Conservation (phyloP, 2,797 vertebrate species). For the Macropus fuliginosus region DNA sequence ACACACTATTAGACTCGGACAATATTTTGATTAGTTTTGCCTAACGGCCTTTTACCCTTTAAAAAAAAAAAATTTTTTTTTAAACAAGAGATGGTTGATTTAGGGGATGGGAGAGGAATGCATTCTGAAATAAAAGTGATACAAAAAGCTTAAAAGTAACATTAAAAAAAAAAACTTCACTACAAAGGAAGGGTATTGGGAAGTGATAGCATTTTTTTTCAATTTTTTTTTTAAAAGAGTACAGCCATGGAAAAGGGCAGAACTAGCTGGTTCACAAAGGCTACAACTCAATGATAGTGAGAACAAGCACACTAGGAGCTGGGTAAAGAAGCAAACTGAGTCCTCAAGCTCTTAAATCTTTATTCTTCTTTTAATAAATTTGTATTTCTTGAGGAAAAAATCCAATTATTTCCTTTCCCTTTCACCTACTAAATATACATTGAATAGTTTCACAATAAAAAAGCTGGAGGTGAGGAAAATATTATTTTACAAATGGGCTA, state of each 20-base stretch:
- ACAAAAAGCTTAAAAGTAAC: not conserved
- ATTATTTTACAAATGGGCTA: not conserved
- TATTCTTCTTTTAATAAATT: not conserved
- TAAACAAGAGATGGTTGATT: not conserved
- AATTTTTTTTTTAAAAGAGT: not conserved
- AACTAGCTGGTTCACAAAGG: not conserved
- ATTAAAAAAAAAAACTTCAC: not conserved
- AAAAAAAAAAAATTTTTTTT: not conserved
- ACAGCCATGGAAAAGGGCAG: not conserved
- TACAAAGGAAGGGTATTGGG: not conserved
- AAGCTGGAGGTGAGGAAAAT: not conserved
- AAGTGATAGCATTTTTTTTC: not conserved
- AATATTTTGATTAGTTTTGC: not conserved
- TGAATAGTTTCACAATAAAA: not conserved
- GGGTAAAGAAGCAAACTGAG: not conserved
- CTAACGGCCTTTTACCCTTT: not conserved
- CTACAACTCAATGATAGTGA: not conserved
- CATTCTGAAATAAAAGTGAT: not conserved
- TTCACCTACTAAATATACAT: not conserved
- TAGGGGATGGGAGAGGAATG: not conserved
- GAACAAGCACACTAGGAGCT: not conserved
- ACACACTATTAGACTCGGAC: not conserved
- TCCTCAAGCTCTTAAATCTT: not conserved
- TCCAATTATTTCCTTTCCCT: not conserved
- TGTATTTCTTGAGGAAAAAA: not conserved